Conservation (phyloP, 2,888 invertebrate genomes). For the Philopedon plagiatum region DNA sequence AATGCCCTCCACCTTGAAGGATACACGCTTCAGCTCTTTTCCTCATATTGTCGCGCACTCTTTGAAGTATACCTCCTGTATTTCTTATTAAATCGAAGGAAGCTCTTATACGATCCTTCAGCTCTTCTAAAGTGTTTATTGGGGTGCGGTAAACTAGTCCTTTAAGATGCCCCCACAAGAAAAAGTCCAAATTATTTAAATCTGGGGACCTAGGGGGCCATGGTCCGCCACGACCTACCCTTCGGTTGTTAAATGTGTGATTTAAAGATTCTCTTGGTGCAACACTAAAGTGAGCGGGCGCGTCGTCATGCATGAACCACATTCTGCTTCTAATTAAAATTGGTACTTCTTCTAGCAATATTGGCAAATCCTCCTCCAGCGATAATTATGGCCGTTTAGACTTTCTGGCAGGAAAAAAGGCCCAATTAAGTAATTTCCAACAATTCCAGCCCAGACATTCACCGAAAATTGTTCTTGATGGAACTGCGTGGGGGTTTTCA, state of each 20-base stretch:
- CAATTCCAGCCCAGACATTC: not conserved
- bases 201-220: not conserved
- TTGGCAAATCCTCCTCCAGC: constrained; percentile 22
- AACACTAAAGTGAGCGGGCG: constrained; percentile 53
- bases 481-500: not conserved
- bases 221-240: not conserved
- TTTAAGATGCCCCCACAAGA: no score
- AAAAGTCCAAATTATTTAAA: no score
- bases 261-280: not conserved
- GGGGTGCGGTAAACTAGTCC: no score
- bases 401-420: constrained; percentile 12
- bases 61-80: no score
- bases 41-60: no score
- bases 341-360: constrained; percentile 51
- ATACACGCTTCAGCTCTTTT: no score
- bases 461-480: not conserved
- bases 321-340: constrained; percentile 55
- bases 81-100: no score
- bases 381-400: not conserved
- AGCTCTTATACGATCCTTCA: no score
- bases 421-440: not conserved
- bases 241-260: not conserved
- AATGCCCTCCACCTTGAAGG: no score
- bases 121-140: no score
- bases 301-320: constrained; percentile 59